Evolutionary conservation across 2,797 vertebrate genomes (phyloP), one percentile per base, ranked within the genome.

Genomic region (Siniperca obscura): DNA sequence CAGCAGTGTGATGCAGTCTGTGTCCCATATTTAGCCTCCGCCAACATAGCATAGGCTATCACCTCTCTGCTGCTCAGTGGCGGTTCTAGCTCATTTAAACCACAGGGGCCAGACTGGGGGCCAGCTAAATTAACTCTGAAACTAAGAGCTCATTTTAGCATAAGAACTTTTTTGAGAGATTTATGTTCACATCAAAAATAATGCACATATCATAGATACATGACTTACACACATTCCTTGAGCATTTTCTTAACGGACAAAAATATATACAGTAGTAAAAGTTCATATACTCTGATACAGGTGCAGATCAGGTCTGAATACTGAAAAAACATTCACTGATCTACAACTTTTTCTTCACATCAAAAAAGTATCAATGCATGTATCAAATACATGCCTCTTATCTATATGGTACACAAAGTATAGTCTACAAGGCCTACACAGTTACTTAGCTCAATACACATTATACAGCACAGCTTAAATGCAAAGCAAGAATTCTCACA

Each of bases 11-110:
- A 81, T 70, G 73, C 67, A 67, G 66, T 21, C 62, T 57, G 56
- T 27, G 78, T 85, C 76, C 84, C 83, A 80, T 57, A 88, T 90
- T 90, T 87, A 87, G 82, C 71, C 81, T 61, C 76, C 46, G 13
- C 73, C 80, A 70, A 66, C 82, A 86, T 61, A 66, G 62, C 85
- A 52, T 75, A 72, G 46, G 50, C 84, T 4, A 57, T 78, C 80
- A 68, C 62, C 78, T 78, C 62, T 42, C 8, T 27, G 66, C 14
- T 65, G 46, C n/a, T 76, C 16, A 22, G 38, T 44, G 78, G 19
- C 22, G 12, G 44, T 27, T 48, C 38, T 30, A 42, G 62, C 19
- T 34, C 52, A 21, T 44, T 67, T 59, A 34, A 62, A 89, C 56
- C 55, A 17, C 21, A 0, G 50, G 56, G 76, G 27, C 34, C 61